Evolutionary conservation across 2,797 vertebrate species (phyloP), one percentile per base, ranked within the genome.

Genomic region (Diglossa cyanea): DNA sequence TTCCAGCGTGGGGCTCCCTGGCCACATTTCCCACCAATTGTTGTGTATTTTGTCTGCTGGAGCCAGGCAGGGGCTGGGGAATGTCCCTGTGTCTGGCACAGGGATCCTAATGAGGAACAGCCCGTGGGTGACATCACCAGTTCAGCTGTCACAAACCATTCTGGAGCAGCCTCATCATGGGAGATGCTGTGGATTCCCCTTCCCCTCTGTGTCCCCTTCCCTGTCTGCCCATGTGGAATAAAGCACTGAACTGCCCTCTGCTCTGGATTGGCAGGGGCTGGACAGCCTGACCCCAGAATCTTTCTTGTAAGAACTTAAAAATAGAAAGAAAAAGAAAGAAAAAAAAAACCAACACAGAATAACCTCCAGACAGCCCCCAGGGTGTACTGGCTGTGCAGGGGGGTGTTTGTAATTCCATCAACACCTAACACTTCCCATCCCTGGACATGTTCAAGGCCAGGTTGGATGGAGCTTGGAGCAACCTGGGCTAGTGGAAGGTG

Each of bases 81-180:
- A 44, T 33, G 37, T 91, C 90, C 17, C 42, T 0, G 39, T 16
- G 53, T 33, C 50, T 47, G 72, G 58, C 48, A 20, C 35, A 26
- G 74, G 42, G 47, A 45, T 26, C 57, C 2, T 28, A 35, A 71
- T 33, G 80, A 93, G 77, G 20, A 70, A 60, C 91, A 88, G 93
- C 86, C 72, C 68, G 10, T 33, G 10, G 33, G 80, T 78, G 87
- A 85, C 90, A 65, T 79, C 79, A 60, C 54, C 66, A 92, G 91
- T 20, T 78, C 65, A 47, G 93, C 87, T 90, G 93, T 68, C 96
- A 84, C 66, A 79, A 16, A 54, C 84, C 63, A 51, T 84, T 80
- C 73, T 30, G 47, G 91, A 95, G 74, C 71, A 60, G 45, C 79
- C 91, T 67, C 50, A 33, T 63, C 80, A 53, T 20, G 9, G 39